A percentile compares a stretch with the other conserved stretches of the same genome.
Evolutionary conservation across 2,797 vertebrate species (phyloP).

Genomic region (Enteromius radiatus): DNA sequence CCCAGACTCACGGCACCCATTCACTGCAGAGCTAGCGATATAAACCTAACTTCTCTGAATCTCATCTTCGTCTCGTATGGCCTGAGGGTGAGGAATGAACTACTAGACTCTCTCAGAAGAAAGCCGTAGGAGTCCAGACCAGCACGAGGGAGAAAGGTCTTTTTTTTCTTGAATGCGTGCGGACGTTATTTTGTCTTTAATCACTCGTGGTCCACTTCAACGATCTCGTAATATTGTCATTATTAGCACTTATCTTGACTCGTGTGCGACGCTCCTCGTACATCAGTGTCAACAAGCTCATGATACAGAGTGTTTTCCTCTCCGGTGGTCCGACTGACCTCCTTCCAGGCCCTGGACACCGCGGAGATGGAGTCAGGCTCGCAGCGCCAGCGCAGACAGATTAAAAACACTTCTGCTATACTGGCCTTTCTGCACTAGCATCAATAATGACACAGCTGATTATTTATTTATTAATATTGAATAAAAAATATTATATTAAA

Average conservation of each 20-base stretch:
- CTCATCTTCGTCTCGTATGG: background rate
- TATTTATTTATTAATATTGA: background rate
- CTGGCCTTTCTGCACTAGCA: constrained; percentile 8
- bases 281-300: constrained; percentile 33
- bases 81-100: background rate
- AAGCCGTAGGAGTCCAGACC: background rate
- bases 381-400: constrained; percentile 43
- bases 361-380: constrained; percentile 1
- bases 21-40: background rate
- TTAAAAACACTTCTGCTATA: constrained; percentile 37
- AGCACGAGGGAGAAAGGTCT: background rate
- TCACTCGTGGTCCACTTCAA: background rate
- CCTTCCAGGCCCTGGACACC: constrained; percentile 31
- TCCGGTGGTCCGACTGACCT: constrained; percentile 55
- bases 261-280: background rate
- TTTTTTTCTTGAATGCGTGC: background rate
- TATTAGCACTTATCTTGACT: constrained; percentile 5
- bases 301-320: constrained; percentile 24
- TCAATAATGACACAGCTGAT: no score
- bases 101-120: background rate
- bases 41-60: background rate
- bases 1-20: background rate
- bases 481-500: background rate
- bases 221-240: constrained; percentile 6
- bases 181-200: background rate